Conservation (phyloP, 2,888 invertebrate genomes). For the Melanchra persicariae region DNA sequence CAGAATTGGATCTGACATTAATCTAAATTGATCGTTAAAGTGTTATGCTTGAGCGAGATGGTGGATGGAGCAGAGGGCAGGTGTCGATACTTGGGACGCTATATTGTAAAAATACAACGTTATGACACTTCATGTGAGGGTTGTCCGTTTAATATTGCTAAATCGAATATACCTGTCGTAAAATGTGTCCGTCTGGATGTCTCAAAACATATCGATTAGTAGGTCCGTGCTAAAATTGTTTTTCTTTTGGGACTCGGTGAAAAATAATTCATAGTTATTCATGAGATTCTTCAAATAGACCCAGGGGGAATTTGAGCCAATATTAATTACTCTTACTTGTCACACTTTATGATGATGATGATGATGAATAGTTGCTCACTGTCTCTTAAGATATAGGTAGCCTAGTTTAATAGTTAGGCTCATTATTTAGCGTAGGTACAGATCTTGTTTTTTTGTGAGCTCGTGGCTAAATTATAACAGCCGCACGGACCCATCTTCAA, state of each 20-base stretch:
- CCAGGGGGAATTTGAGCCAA: neutral
- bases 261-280: conserved; percentile 19
- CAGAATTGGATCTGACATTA: conserved; percentile 46
- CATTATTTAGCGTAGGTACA: too few species aligned
- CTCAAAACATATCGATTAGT: conserved; percentile 24
- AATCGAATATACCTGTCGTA: conserved; percentile 46
- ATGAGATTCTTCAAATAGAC: conserved; percentile 1
- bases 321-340: too few species aligned
- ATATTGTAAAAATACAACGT: conserved; percentile 52
- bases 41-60: conserved; percentile 44
- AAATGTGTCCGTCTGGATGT: conserved; percentile 30
- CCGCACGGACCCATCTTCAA: too few species aligned
- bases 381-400: too few species aligned
- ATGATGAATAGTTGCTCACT: too few species aligned
- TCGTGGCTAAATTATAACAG: too few species aligned
- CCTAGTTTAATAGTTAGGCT: too few species aligned
- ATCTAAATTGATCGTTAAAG: conserved; percentile 61
- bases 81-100: conserved; percentile 44
- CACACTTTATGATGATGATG: too few species aligned
- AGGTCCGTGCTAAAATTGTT: neutral
- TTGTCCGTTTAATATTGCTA: conserved; percentile 51
- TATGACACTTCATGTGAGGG: conserved; percentile 42
- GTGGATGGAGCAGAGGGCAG: conserved; percentile 34
- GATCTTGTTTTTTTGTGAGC: too few species aligned
- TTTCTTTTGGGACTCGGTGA: conserved; percentile 12